These are phyloP conservation scores for Actinia tenebrosa DNA, from an alignment of 64 coral and sea anemone genomes.

Conservation along the genomic window DNA sequence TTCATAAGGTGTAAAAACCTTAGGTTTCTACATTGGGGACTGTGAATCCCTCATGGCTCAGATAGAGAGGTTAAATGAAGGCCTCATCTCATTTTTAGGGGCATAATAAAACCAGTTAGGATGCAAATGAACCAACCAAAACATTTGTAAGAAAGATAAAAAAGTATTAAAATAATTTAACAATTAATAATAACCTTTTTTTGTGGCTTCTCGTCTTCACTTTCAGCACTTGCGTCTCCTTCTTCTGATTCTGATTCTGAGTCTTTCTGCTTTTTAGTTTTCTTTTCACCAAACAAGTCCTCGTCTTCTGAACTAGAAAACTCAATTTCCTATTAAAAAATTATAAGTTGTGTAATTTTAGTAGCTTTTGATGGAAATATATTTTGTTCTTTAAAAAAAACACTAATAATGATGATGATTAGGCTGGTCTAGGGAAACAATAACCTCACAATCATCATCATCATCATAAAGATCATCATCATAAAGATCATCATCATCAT, in stretches of 20 bases:
- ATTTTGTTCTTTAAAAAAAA: too few species aligned
- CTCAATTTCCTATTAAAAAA: slow-evolving; percentile 28
- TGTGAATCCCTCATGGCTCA: too few species aligned
- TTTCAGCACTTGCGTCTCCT: slow-evolving; percentile 27
- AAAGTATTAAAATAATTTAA: background rate
- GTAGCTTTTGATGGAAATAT: too few species aligned
- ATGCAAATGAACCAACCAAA: too few species aligned
- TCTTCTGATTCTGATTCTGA: slow-evolving; percentile 56
- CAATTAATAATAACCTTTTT: slow-evolving; percentile 37
- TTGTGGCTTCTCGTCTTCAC: slow-evolving; percentile 39
- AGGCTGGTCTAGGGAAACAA: too few species aligned
- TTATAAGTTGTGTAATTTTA: background rate
- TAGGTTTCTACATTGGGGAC: too few species aligned
- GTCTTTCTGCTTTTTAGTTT: slow-evolving; percentile 15
- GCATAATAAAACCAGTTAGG: too few species aligned
- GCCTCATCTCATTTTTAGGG: too few species aligned
- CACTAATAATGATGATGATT: too few species aligned
- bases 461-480: background rate
- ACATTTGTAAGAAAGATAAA: too few species aligned
- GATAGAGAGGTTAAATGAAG: too few species aligned
- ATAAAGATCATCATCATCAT: background rate
- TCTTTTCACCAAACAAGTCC: slow-evolving; percentile 79
- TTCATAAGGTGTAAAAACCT: too few species aligned
- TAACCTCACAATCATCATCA: background rate
- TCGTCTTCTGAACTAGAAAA: slow-evolving; percentile 78